These are phyloP conservation scores for Zonitis immaculata DNA, from an alignment of 2,888 invertebrate genomes.

Conservation along the genomic window DNA sequence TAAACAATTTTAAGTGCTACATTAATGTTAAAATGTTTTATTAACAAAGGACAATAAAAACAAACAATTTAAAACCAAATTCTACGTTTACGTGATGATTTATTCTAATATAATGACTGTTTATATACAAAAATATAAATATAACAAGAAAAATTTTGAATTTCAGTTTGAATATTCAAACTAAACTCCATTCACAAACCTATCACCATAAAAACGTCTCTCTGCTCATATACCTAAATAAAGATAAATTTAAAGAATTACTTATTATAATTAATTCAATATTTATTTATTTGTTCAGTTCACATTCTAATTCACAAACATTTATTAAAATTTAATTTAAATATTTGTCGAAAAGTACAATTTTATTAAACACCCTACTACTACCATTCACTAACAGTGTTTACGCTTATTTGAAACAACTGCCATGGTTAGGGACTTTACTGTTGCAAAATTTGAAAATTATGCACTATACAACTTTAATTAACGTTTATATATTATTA, in stretches of 20 bases:
- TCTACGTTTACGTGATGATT: slow-evolving; percentile 19
- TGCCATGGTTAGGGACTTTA: neutral
- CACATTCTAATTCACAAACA: neutral
- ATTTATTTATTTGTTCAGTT: neutral
- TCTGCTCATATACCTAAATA: too few species aligned
- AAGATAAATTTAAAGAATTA: too few species aligned
- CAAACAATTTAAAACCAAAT: slow-evolving; percentile 16
- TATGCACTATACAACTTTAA: neutral
- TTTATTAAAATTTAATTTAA: neutral
- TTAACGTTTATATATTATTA: neutral
- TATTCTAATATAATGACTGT: slow-evolving; percentile 16
- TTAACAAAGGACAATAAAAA: slow-evolving; percentile 21
- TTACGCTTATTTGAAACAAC: neutral
- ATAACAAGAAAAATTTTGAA: slow-evolving; percentile 5
- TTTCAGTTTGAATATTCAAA: too few species aligned
- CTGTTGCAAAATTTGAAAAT: neutral
- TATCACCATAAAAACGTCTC: too few species aligned
- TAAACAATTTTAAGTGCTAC: slow-evolving; percentile 15
- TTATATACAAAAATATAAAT: slow-evolving; percentile 13
- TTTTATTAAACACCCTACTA: neutral
- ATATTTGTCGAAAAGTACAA: neutral
- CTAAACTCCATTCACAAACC: too few species aligned
- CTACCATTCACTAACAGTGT: neutral
- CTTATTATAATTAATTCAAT: too few species aligned
- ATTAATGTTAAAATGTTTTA: slow-evolving; percentile 21